Base-by-base conservation (phyloP, 2,888 invertebrate species). In the Lysandra coridon region DNA sequence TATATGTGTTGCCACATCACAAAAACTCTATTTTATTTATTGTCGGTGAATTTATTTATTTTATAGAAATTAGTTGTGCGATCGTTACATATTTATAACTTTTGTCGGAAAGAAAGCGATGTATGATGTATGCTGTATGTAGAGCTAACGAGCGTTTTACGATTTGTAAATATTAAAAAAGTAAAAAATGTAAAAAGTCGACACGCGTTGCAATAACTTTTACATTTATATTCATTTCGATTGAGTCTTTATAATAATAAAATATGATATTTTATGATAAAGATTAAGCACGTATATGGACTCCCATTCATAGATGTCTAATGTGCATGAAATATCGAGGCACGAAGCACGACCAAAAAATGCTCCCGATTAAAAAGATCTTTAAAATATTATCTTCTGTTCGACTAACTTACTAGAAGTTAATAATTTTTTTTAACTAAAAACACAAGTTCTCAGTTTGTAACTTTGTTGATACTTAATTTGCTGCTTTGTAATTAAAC, bases 121-220 rank as follows among this genome's bases (percentile, higher is more conserved):
- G 64, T 64, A 64, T 12, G 64, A n/a, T n/a, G n/a, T n/a, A n/a
- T n/a, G n/a, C n/a, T n/a, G n/a, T n/a, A n/a, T 30, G 30, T 64
- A 64, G 7, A 23, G 10, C 2, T 30, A 64, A 30, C 64, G 23
- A 64, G 30, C 30, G 30, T 64, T 64, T 23, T 64, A 64, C 2
- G n/a, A 64, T 64, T 64, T 64, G 30, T 64, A 12, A 64, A 64
- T 64, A 64, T 64, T n/a, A n/a, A n/a, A n/a, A n/a, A n/a, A n/a
- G n/a, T n/a, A n/a, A n/a, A n/a, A n/a, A n/a, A n/a, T n/a, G 17
- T 23, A 62, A 62, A 62, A 62, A 62, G n/a, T 62, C 7, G 3
- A 23, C 62, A 64, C 62, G 62, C 23, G 30, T 7, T 64, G 62
- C 23, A 30, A 64, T 64, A 64, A 30, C 10, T 64, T 64, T 64